Conservation (phyloP, 2,797 vertebrate species). For the Amphiprion clarkii region DNA sequence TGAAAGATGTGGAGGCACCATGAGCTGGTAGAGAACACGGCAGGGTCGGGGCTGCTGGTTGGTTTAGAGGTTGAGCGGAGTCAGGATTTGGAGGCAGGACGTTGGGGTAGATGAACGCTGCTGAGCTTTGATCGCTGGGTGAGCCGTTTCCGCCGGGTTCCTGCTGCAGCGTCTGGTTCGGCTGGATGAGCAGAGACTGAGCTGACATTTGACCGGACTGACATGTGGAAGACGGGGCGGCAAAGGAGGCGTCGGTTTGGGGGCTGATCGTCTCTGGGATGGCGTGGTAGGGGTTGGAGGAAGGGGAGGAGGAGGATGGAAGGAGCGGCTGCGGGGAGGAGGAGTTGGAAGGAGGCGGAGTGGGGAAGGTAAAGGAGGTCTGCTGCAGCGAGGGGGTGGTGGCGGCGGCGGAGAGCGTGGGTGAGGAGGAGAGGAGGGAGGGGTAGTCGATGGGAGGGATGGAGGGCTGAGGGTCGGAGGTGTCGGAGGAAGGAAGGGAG, state of each 20-base stretch:
- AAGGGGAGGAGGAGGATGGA: constrained; percentile 51
- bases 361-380: constrained; percentile 67
- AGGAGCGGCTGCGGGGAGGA: constrained; percentile 72
- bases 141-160: constrained; percentile 45
- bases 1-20: constrained; percentile 48
- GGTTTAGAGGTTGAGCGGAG: constrained; percentile 41
- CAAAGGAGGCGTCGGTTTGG: constrained; percentile 54
- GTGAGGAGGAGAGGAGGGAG: constrained; percentile 64
- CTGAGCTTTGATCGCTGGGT: constrained; percentile 49
- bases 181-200: constrained; percentile 59
- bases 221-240: constrained; percentile 42
- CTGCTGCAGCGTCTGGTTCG: constrained; percentile 49
- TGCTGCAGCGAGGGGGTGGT: constrained; percentile 64
- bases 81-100: constrained; percentile 35
- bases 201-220: constrained; percentile 54
- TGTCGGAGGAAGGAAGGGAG: constrained; percentile 54
- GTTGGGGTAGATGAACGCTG: constrained; percentile 59
- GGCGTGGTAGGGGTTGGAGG: constrained; percentile 59
- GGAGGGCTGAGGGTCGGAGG: constrained; percentile 44
- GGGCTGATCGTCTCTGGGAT: constrained; percentile 65
- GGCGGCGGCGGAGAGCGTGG: constrained; percentile 53
- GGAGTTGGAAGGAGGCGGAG: constrained; percentile 64
- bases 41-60: constrained; percentile 19
- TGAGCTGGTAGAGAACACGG: constrained; percentile 47
- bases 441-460: constrained; percentile 63